Evolutionary conservation across 2,888 invertebrate genomes (phyloP), one percentile per base, ranked within the genome.

Genomic region (Cremastobaeus sp.): DNA sequence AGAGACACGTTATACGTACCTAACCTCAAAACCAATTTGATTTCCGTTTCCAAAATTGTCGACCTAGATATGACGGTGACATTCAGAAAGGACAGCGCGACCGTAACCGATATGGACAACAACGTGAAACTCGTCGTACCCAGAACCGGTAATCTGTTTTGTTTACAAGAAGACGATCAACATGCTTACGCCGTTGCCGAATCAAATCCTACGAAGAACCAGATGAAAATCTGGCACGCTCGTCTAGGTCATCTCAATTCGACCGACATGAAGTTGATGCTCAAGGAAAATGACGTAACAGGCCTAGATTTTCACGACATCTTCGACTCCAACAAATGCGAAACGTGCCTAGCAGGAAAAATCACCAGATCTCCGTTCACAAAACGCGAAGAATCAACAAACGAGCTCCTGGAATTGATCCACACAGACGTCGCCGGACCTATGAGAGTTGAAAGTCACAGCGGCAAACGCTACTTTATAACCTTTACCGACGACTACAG

Each of bases 391-490:
- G 3, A 3, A 9, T 37, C 14, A 3, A 9, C 34, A n/a, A 45
- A 43, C 9, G 6, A 45, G 18, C 11, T 18, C 6, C 20, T 77
- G 14, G 76, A 78, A 34, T 35, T 78, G 12, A 55, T 78, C 0
- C 77, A 78, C 18, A 57, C 74, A 4, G 79, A 76, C 39, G 65
- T 79, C 8, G 75, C 74, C 32, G 77, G 80, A 3, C 79, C 79
- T 0, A 76, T 77, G 72, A 37, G 66, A 14, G 21, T 35, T 1
- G 30, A 45, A 18, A 76, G 75, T 3, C 11, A 32, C 11, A 73
- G 74, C 17, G 41, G 69, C n/a, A 15, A 55, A 1, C 64, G 30
- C 30, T 79, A 77, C 47, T 75, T 78, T 11, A 28, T 77, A 1
- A 69, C 71, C 1, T 78, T 80, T 21, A 77, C 77, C 6, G 79